phyloP scores from a whole-genome alignment of 92 coral and sea anemone genomes.

The Virgularia gustaviana region DNA sequence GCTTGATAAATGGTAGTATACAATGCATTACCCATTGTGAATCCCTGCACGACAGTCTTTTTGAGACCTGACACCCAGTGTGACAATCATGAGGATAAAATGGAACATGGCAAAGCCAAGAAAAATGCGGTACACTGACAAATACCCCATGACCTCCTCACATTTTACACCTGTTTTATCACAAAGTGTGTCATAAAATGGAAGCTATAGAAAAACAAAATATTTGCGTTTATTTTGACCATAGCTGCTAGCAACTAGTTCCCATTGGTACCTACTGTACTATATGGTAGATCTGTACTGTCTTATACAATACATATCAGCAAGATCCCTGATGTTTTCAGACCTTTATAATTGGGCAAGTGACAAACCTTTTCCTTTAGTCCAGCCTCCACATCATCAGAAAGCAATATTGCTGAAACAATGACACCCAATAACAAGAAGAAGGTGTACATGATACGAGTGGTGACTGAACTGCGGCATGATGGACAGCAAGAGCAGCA shows the following conservation, averaged over 20 bases:
- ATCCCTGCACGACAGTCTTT: constrained; percentile 93
- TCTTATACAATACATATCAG: too few relatives aligned
- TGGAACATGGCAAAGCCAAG: constrained; percentile 89
- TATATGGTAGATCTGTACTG: too few relatives aligned
- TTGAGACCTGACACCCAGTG: constrained; percentile 72
- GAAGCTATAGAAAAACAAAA: constrained; percentile 52
- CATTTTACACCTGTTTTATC: constrained; percentile 61
- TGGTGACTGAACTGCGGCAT: constrained; percentile 93
- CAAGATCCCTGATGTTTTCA: too few relatives aligned
- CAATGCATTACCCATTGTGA: constrained; percentile 94
- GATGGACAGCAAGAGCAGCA: constrained; percentile 97
- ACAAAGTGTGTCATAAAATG: constrained; percentile 75
- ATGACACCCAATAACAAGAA: constrained; percentile 80
- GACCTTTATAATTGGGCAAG: too few relatives aligned
- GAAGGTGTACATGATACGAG: constrained; percentile 81
- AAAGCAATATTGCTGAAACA: constrained; percentile 79
- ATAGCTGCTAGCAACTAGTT: not conserved
- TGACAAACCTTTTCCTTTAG: constrained; percentile 76
- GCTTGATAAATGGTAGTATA: too few relatives aligned
- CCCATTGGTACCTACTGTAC: too few relatives aligned
- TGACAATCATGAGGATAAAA: constrained; percentile 76
- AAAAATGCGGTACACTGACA: constrained; percentile 88
- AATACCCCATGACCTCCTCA: constrained; percentile 67
- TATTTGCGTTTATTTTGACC: not conserved
- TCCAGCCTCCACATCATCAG: constrained; percentile 60